Base-by-base conservation (phyloP, 1,140 invertebrate species). In the Lepidotrigona ventralis region DNA sequence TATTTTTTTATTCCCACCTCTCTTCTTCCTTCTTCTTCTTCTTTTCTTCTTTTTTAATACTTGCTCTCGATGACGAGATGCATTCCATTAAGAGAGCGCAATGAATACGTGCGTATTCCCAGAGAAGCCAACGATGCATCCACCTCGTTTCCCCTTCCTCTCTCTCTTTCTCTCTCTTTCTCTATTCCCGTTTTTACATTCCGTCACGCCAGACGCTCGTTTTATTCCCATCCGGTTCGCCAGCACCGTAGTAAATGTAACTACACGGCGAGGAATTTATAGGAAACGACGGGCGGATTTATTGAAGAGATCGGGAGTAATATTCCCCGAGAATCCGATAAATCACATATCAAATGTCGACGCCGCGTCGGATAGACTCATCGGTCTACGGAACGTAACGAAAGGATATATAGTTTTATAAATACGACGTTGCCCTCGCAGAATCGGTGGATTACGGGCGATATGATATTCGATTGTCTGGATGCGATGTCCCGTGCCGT, bases 1-100 rank as follows among this genome's bases (percentile, higher is more conserved):
- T 8, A 21, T 63, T 60, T 29, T 12, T 46, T 46, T 46, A 46
- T 46, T 8, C 39, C 8, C 33, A 33, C 33, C 9, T 46, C 39
- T 46, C 9, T 8, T n/a, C 1, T 33, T 26, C 53, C 26, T 29
- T n/a, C 29, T 21, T 51, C 12, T 15, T 4, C 46, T 19, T 70
- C 8, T 12, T 51, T 6, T 11, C n/a, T 15, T 15, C 23, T 4
- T 11, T 33, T 79, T 12, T n/a, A 53, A 17, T 64, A 60, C 46
- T 39, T 51, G 6, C 12, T 8, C 12, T 8, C 12, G 4, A 33
- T 33, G 33, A 51, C 12, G 70, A 17, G 60, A 68, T 58, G 74
- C 64, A 82, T 77, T 81, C 64, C 74, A 60, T 69, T 82, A 76
- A 68, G 70, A n/a, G 8, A 23, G 12, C 14, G 19, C 51, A 29